Evolutionary conservation across 2,888 invertebrate species (phyloP).

Genomic region (Baronia brevicornis): DNA sequence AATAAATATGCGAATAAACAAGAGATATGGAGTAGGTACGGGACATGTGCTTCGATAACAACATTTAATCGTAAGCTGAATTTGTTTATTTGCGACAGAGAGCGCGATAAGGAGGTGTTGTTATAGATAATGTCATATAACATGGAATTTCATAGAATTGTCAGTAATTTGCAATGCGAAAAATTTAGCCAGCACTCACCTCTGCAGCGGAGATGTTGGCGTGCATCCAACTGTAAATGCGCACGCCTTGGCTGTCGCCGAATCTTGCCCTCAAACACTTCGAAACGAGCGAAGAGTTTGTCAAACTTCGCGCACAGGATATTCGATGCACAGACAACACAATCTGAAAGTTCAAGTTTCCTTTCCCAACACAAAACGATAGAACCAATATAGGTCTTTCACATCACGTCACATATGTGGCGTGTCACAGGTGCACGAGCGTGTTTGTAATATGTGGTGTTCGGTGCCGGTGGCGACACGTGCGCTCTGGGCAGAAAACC

Average conservation of each 20-base stretch:
- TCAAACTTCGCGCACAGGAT: constrained; percentile 40
- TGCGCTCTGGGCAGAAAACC: constrained; percentile 61
- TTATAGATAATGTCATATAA: constrained; percentile 36
- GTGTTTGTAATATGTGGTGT: constrained; percentile 41
- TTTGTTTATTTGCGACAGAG: constrained; percentile 29
- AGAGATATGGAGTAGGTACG: constrained; percentile 4
- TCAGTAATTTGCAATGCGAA: constrained; percentile 27
- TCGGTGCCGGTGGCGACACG: constrained; percentile 53
- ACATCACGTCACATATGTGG: constrained; percentile 64
- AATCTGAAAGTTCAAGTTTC: constrained; percentile 37
- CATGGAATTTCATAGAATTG: constrained; percentile 26
- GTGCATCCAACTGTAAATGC: constrained; percentile 67
- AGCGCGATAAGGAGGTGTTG: constrained; percentile 43
- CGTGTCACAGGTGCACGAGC: constrained; percentile 61
- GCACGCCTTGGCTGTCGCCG: constrained; percentile 64
- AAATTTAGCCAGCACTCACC: constrained; percentile 40
- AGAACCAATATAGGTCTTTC: constrained; percentile 52
- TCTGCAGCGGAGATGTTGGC: constrained; percentile 67
- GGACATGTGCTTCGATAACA: constrained; percentile 9
- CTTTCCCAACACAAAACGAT: constrained; percentile 38
- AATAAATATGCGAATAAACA: constrained; percentile 10
- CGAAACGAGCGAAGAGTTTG: constrained; percentile 42
- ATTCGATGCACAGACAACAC: constrained; percentile 47
- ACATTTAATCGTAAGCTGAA: constrained; percentile 8
- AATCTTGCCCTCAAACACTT: constrained; percentile 47